Percentiles rank a stretch among this genome's conserved stretches.
Evolutionary conservation across 1,140 invertebrate species (phyloP).

Genomic region (Lutraria rhynchaena): DNA sequence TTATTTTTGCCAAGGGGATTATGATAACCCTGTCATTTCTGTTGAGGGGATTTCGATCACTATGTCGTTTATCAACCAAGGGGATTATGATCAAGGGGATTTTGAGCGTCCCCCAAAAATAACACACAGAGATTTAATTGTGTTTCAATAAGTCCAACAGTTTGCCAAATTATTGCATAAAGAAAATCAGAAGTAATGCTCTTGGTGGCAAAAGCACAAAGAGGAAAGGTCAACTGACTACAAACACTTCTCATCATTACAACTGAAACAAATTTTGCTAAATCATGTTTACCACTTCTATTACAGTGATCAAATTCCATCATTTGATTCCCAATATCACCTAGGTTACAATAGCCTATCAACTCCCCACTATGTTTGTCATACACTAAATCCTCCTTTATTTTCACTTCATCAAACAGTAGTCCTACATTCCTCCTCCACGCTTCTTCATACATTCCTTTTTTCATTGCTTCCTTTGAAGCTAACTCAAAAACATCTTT

Average conservation of each 20-base stretch:
- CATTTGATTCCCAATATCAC: constrained; percentile 37
- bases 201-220: constrained; percentile 48
- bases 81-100: too few relatives aligned
- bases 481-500: constrained; percentile 42
- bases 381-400: constrained; percentile 61
- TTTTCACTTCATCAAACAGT: constrained; percentile 63
- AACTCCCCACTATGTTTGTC: constrained; percentile 63
- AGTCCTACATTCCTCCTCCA: constrained; percentile 42
- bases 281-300: background rate
- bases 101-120: too few relatives aligned
- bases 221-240: constrained; percentile 39
- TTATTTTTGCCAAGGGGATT: too few relatives aligned
- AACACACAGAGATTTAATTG: constrained; percentile 44
- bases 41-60: too few relatives aligned
- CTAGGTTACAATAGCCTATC: constrained; percentile 56
- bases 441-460: constrained; percentile 7
- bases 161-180: constrained; percentile 61
- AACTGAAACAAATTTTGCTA: constrained; percentile 58
- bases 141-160: constrained; percentile 39
- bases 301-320: constrained; percentile 25
- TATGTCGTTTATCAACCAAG: too few relatives aligned
- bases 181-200: constrained; percentile 58
- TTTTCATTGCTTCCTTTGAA: constrained; percentile 53
- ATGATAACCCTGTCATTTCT: too few relatives aligned
- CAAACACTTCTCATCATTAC: constrained; percentile 57